Percentiles rank a stretch among this genome's conserved stretches.
Evolutionary conservation across 1,140 invertebrate species (phyloP).

Genomic region (Uloborus diversus): DNA sequence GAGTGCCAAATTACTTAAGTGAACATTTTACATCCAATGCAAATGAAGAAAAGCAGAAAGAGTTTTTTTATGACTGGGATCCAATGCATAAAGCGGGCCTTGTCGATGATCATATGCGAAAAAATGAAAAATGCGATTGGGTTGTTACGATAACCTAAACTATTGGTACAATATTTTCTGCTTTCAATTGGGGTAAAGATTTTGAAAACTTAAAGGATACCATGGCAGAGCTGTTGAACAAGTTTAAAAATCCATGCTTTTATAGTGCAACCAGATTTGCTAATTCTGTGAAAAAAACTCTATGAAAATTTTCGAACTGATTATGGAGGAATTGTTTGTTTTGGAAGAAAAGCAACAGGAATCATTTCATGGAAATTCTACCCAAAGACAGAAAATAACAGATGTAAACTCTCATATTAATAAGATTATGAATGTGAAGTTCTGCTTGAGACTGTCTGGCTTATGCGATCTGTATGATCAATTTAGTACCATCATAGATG

Average conservation of each 20-base stretch:
- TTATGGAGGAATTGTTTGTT: neutral
- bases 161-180: neutral
- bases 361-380: neutral
- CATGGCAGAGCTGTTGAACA: neutral
- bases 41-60: neutral
- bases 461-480: constrained; percentile 6
- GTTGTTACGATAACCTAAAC: neutral
- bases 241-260: constrained; percentile 7
- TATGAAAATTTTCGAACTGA: constrained; percentile 1
- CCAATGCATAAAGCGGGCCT: too few relatives aligned
- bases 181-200: constrained; percentile 1
- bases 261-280: constrained; percentile 6
- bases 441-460: constrained; percentile 58
- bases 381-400: neutral
- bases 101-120: constrained; percentile 3
- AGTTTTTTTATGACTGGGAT: neutral
- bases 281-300: neutral
- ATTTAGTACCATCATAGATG: neutral
- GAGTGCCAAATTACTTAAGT: neutral
- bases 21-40: neutral
- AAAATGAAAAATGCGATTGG: neutral
- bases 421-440: constrained; percentile 59
- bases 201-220: neutral
- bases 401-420: neutral
- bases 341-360: neutral